phyloP scores from a whole-genome alignment of 2,888 invertebrate genomes.

The Norana najaformis region DNA sequence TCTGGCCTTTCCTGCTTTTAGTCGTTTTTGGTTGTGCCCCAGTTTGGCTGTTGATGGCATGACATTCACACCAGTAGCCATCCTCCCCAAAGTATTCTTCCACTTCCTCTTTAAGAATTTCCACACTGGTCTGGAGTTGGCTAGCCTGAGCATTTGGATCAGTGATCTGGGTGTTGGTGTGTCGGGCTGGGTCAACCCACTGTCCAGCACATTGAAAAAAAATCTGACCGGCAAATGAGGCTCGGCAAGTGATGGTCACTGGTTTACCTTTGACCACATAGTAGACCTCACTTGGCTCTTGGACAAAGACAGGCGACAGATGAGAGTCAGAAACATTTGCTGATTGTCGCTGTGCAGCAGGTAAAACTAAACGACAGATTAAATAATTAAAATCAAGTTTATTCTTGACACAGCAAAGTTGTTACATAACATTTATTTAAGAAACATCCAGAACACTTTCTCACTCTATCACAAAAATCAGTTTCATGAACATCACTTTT shows the following conservation, averaged over 20 bases:
- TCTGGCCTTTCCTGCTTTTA: constrained; percentile 73
- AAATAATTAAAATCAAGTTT: background rate
- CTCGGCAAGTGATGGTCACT: constrained; percentile 79
- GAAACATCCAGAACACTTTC: background rate
- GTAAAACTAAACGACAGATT: background rate
- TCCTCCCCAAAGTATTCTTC: constrained; percentile 87
- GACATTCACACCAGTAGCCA: constrained; percentile 81
- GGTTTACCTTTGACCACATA: constrained; percentile 86
- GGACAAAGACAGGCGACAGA: constrained; percentile 68
- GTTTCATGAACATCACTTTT: background rate
- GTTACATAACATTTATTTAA: no score
- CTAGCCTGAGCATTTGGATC: constrained; percentile 51
- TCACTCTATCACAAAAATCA: background rate
- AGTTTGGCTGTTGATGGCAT: constrained; percentile 76
- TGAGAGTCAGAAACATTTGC: background rate
- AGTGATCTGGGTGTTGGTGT: constrained; percentile 45
- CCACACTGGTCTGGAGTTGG: constrained; percentile 49
- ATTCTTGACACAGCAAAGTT: no score
- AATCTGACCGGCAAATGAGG: constrained; percentile 57
- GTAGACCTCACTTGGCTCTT: constrained; percentile 85
- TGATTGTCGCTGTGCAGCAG: background rate
- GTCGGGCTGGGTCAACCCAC: constrained; percentile 47
- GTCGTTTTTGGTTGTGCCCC: constrained; percentile 68
- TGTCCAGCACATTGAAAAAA: constrained; percentile 58
- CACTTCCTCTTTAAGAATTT: constrained; percentile 66